Percentiles rank a stretch among this genome's conserved stretches.
Conservation (phyloP, 2,888 invertebrate genomes). For the Byasa hedistus region DNA sequence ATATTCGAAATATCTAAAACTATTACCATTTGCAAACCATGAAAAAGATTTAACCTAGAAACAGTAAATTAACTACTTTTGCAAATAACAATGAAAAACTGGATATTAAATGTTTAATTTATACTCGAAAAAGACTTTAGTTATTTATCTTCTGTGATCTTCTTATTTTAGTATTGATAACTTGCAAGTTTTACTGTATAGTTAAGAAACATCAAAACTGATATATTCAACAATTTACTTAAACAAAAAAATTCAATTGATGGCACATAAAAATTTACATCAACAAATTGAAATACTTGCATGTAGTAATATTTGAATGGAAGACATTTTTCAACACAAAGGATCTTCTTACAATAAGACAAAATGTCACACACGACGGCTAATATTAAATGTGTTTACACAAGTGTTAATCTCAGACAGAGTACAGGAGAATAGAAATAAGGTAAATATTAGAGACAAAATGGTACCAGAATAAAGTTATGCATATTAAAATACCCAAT, state of each 20-base stretch:
- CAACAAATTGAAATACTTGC: not conserved
- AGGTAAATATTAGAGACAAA: conserved; percentile 8
- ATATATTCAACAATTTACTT: not conserved
- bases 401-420: conserved; percentile 27
- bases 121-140: no score
- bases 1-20: no score
- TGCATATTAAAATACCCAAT: conserved; percentile 15
- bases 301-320: not conserved
- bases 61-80: no score
- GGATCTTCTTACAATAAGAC: conserved; percentile 12
- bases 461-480: conserved; percentile 6
- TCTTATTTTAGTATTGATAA: no score
- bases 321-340: conserved; percentile 4
- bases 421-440: conserved; percentile 10
- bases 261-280: not conserved
- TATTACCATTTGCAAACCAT: no score
- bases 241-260: not conserved
- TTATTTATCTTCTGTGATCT: no score
- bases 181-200: no score
- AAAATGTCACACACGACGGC: conserved; percentile 24
- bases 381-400: conserved; percentile 33
- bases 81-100: no score
- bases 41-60: no score
- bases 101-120: no score
- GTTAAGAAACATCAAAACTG: not conserved